phyloP scores from a whole-genome alignment of 64 coral and sea anemone genomes.

The Orbicella faveolata region DNA sequence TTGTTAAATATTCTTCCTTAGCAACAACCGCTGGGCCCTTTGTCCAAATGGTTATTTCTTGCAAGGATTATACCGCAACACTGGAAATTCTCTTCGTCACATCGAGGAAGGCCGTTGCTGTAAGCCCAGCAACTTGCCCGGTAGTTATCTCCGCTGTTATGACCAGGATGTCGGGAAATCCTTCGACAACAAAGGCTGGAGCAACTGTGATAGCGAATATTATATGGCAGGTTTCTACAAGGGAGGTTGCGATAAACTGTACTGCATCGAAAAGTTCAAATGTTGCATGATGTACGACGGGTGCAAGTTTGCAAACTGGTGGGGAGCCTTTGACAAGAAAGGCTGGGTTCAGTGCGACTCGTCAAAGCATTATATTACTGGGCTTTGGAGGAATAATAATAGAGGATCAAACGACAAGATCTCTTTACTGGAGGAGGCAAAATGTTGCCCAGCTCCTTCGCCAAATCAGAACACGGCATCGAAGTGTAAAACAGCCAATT shows the following conservation, averaged over 20 bases:
- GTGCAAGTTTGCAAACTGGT: conserved; percentile 10
- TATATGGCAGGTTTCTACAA: conserved; percentile 35
- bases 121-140: conserved; percentile 36
- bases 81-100: neutral
- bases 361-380: conserved; percentile 27
- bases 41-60: conserved; percentile 43
- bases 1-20: conserved; percentile 1
- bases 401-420: conserved; percentile 4
- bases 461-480: conserved; percentile 2
- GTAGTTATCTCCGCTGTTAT: conserved; percentile 27
- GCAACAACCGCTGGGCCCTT: conserved; percentile 33
- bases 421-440: neutral
- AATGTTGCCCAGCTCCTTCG: conserved; percentile 20
- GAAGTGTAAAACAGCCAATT: neutral
- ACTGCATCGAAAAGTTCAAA: conserved; percentile 50
- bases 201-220: conserved; percentile 32
- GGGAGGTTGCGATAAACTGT: conserved; percentile 30
- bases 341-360: conserved; percentile 21
- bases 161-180: conserved; percentile 10
- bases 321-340: conserved; percentile 15
- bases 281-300: conserved; percentile 46
- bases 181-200: conserved; percentile 41
- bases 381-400: conserved; percentile 4
- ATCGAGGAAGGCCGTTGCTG: conserved; percentile 52
- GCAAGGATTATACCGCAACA: conserved; percentile 25